Base-by-base conservation (phyloP, 2,888 invertebrate genomes). In the Leptinotarsa peninsularis region DNA sequence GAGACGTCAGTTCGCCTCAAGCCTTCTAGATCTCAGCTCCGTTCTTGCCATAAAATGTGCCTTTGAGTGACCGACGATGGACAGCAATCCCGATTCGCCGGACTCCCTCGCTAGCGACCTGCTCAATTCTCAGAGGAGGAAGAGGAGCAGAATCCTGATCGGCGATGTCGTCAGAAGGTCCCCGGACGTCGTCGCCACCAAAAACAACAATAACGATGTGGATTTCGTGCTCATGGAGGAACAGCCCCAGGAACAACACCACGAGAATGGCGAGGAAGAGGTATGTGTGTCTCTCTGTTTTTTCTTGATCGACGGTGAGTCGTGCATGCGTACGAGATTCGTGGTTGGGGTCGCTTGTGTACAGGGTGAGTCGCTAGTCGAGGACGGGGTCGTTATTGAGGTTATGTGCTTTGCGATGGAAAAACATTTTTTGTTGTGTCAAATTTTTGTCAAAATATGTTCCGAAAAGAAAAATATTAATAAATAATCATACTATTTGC, bases 171-270 rank as follows among this genome's bases (percentile, higher is more conserved):
- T 50, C 49, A 72, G 78, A 13, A 83, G 75, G 23, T 83, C 85
- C 17, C 84, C 84, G 27, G 86, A 87, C 72, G 81, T 86, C 27
- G 52, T 52, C 52, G 52, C 17, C 69, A 85, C 81, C 75, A 87
- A 86, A 75, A 86, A 85, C 72, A 88, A 87, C 83, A 89, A 87
- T 81, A 88, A 88, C 80, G 89, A 89, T 79, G 89, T 89, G n/a
- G 86, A 87, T 15, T 90, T 89, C 81, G 89, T 89, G 66, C 84
- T 90, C 76, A 88, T 89, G 85, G 88, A 89, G 66, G 88, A 87
- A 23, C 87, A 88, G 75, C 21, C 17, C 27, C 67, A 68, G 68
- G 86, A 86, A 66, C 84, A 86, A 66, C 84, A 85, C 67, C 83
- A 83, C 10, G 82, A 84, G 67, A 85, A 85, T 49, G 87, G 87